Percentiles rank a stretch among this genome's conserved stretches.
Evolutionary conservation across 2,797 vertebrate species (phyloP).

Genomic region (Pipistrellus pipistrellus): DNA sequence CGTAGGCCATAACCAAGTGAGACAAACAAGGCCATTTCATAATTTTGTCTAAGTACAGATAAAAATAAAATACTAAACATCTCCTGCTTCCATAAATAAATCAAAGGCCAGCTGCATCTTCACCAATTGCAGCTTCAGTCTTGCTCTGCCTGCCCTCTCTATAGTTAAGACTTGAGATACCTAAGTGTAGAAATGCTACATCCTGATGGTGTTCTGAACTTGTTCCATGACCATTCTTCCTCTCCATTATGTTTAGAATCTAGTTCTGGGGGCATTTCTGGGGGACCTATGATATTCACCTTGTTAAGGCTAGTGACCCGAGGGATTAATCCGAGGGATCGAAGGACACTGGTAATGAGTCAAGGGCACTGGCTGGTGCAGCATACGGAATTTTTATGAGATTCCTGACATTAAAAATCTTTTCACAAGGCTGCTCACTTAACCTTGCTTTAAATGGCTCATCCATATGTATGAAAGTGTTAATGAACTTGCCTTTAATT

Average conservation of each 20-base stretch:
- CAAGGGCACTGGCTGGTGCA: neutral
- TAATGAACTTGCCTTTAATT: constrained; percentile 56
- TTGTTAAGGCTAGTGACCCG: neutral
- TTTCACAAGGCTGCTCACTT: neutral
- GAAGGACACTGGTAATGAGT: neutral
- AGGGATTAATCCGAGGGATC: neutral
- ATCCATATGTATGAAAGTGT: constrained; percentile 13
- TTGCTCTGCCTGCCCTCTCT: neutral
- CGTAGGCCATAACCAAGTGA: neutral
- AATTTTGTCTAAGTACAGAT: neutral
- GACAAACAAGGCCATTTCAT: neutral
- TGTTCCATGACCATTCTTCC: rapidly evolving
- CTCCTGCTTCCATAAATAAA: neutral
- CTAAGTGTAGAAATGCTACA: neutral
- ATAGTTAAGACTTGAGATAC: neutral
- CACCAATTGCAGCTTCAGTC: neutral
- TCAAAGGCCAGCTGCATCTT: neutral
- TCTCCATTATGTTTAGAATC: neutral
- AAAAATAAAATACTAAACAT: neutral
- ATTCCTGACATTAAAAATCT: constrained; percentile 28
- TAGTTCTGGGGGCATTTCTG: neutral
- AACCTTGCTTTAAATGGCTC: neutral
- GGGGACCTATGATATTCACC: neutral
- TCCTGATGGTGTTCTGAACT: neutral
- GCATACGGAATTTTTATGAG: neutral